phyloP scores from a whole-genome alignment of 2,888 invertebrate species.

The Dasypolia templi region DNA sequence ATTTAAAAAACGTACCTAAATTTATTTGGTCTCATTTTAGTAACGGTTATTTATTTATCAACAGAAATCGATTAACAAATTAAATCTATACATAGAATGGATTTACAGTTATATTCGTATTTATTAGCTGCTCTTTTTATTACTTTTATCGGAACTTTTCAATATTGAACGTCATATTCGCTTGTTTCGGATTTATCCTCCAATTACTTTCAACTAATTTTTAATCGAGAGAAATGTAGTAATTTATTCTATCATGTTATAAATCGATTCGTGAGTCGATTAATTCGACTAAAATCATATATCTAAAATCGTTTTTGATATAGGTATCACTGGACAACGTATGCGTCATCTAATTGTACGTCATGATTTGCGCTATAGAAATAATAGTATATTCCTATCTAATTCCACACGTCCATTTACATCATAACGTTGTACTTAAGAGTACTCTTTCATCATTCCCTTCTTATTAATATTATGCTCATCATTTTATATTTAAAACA shows the following conservation, averaged over 20 bases:
- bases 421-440: slow-evolving; percentile 29
- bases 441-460: slow-evolving; percentile 21
- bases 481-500: slow-evolving; percentile 10
- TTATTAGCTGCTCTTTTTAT: slow-evolving; percentile 24
- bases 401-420: slow-evolving; percentile 50
- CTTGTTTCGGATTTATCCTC: slow-evolving; percentile 25
- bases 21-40: slow-evolving; percentile 90
- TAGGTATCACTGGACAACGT: slow-evolving; percentile 11
- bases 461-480: slow-evolving; percentile 39
- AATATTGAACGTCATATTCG: slow-evolving; percentile 15
- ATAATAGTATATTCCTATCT: slow-evolving; percentile 67
- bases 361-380: slow-evolving; percentile 62
- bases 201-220: slow-evolving; percentile 32
- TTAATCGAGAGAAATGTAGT: slow-evolving; percentile 12
- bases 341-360: slow-evolving; percentile 40
- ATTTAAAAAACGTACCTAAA: slow-evolving; percentile 85
- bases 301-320: slow-evolving; percentile 31
- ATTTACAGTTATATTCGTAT: slow-evolving; percentile 51
- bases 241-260: slow-evolving; percentile 19
- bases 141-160: slow-evolving; percentile 19
- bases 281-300: slow-evolving; percentile 37
- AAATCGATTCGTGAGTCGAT: slow-evolving; percentile 40
- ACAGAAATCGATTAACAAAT: slow-evolving; percentile 75
- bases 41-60: slow-evolving; percentile 83
- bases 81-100: slow-evolving; percentile 64